Evolutionary conservation across 2,888 invertebrate species (phyloP), one percentile per base, ranked within the genome.

Genomic region (Pediacus dermestoides): DNA sequence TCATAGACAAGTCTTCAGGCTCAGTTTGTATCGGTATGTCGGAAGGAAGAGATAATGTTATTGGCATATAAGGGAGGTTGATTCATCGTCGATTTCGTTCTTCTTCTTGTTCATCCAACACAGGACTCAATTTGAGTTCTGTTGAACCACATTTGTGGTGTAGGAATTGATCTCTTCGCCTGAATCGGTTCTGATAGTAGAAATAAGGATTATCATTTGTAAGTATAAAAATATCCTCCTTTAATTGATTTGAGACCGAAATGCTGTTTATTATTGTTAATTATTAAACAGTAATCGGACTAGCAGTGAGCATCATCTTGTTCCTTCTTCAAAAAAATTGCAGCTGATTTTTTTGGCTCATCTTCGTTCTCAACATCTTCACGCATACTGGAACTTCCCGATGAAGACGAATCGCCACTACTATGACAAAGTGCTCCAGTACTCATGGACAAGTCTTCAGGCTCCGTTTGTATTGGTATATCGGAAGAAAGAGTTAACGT

Each of bases 171-270:
- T 92, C 91, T 67, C 89, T 81, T 53, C 91, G 74, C 13, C 91
- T 76, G 71, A 90, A 92, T 48, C 85, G 77, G 80, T 55, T 58
- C 45, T 82, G 81, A 61, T 92, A 92, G 67, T 92, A 93, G 34
- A 81, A 80, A 67, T 88, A 92, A 0, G 91, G 91, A 55, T 91
- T 91, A 66, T 91, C 88, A 21, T 90, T 89, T 53, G 88, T 88
- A 70, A 92, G 93, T 37, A 90, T 89, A 48, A 92, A 71, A 60
- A 83, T 78, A 64, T 93, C 93, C 3, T 91, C 90, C 69, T 92
- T 92, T 36, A 92, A 73, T 66, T 93, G 92, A 64, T 93, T 93
- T 3, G 89, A 88, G 68, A 92, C 92, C 45, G 90, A 89, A 71
- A 93, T n/a, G n/a, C n/a, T n/a, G n/a, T n/a, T n/a, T n/a, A n/a